phyloP scores from a whole-genome alignment of 53 echinoderm and acorn worm genomes.

The Echinometra lucunter region DNA sequence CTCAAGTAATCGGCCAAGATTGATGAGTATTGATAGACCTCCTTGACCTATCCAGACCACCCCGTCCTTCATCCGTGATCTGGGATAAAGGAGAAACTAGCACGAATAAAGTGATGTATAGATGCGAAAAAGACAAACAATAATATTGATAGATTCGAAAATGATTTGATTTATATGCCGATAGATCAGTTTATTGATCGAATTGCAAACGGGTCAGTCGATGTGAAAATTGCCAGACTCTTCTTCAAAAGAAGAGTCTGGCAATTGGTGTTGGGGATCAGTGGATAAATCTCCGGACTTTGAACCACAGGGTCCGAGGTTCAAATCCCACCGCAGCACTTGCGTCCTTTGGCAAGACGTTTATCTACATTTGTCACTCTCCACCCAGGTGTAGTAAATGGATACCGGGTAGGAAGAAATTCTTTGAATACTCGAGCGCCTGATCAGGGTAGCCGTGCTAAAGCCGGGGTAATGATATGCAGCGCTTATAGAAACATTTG shows the following conservation, averaged over 20 bases:
- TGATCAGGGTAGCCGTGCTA: no score
- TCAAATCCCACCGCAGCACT: no score
- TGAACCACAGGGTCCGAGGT: no score
- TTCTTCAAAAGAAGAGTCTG: background rate
- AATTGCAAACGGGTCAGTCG: background rate
- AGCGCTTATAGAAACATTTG: no score
- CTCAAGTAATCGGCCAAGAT: background rate
- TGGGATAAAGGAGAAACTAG: background rate
- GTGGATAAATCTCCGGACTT: no score
- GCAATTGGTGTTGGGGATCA: no score
- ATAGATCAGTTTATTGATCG: background rate
- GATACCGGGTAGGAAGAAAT: no score
- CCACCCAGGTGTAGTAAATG: no score
- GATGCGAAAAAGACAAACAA: background rate
- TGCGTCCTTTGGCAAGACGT: no score
- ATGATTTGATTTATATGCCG: background rate
- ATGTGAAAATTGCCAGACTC: background rate
- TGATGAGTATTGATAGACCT: background rate
- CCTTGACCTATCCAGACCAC: background rate
- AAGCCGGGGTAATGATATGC: no score
- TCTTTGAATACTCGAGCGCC: no score
- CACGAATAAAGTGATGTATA: slow-evolving; percentile 7
- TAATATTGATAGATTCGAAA: background rate
- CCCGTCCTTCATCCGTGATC: background rate
- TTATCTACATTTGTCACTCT: no score